A percentile compares a stretch with the other conserved stretches of the same genome.
These are phyloP conservation scores for Girardinichthys multiradiatus DNA, from an alignment of 2,113 vertebrate species.

Conservation along the genomic window DNA sequence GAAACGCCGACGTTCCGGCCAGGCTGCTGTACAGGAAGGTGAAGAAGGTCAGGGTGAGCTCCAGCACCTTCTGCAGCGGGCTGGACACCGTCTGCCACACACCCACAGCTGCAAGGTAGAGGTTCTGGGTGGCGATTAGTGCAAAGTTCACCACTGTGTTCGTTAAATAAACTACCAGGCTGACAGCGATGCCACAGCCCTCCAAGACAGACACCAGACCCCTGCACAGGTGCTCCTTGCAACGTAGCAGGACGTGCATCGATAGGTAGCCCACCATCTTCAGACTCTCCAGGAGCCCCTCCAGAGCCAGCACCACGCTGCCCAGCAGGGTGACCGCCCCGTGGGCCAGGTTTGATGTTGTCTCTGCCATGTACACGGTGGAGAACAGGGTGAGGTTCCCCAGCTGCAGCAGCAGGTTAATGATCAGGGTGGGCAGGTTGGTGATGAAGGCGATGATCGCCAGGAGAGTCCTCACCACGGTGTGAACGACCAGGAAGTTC, in stretches of 20 bases:
- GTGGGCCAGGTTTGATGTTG: conserved; percentile 63
- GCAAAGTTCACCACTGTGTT: conserved; percentile 91
- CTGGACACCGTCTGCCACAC: conserved; percentile 83
- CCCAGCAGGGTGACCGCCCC: conserved; percentile 64
- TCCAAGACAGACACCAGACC: conserved; percentile 83
- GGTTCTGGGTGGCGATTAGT: conserved; percentile 87
- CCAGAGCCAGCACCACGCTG: conserved; percentile 75
- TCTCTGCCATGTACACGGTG: conserved; percentile 71
- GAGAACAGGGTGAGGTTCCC: conserved; percentile 78
- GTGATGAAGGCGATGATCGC: conserved; percentile 80
- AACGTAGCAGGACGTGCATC: conserved; percentile 83
- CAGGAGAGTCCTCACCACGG: conserved; percentile 80
- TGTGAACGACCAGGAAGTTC: conserved; percentile 90
- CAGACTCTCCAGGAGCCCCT: conserved; percentile 85
- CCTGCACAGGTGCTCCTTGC: conserved; percentile 85
- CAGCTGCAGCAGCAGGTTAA: conserved; percentile 72
- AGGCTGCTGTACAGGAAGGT: conserved; percentile 88
- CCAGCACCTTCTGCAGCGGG: conserved; percentile 81
- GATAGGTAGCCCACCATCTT: conserved; percentile 89
- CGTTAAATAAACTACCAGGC: conserved; percentile 87
- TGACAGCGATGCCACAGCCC: conserved; percentile 83
- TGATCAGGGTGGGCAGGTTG: conserved; percentile 81
- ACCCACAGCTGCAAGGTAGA: conserved; percentile 76
- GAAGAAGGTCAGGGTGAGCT: conserved; percentile 82
- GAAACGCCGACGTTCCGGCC: conserved; percentile 85